phyloP scores from a whole-genome alignment of 2,797 vertebrate species.

The Coranthus polyacanthus region DNA sequence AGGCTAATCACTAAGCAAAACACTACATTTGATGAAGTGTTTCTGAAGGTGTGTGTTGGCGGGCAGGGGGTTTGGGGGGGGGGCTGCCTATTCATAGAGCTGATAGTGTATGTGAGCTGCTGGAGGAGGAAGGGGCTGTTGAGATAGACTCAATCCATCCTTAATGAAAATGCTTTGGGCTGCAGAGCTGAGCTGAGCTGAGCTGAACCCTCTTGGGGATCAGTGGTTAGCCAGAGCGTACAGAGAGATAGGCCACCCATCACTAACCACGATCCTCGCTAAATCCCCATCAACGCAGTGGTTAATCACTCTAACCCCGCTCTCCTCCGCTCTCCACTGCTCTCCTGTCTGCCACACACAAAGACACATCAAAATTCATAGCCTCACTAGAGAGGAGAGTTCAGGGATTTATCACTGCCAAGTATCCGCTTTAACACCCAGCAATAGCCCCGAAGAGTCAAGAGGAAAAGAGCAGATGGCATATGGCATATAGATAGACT shows the following conservation, averaged over 20 bases:
- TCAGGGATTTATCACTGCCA: constrained; percentile 76
- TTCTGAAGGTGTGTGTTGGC: constrained; percentile 93
- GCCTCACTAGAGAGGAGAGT: constrained; percentile 75
- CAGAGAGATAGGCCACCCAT: constrained; percentile 88
- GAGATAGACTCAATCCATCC: constrained; percentile 96
- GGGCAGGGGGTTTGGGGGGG: too few relatives aligned
- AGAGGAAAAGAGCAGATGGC: constrained; percentile 56
- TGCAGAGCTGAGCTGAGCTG: constrained; percentile 92
- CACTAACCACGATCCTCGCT: constrained; percentile 83
- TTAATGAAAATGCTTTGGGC: constrained; percentile 99
- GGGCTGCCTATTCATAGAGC: too few relatives aligned
- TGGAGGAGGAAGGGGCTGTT: constrained; percentile 67
- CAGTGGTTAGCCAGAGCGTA: constrained; percentile 82
- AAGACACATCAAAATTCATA: constrained; percentile 90
- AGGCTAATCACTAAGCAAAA: constrained; percentile 99
- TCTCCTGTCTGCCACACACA: constrained; percentile 81
- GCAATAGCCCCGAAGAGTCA: constrained; percentile 56
- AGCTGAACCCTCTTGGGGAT: constrained; percentile 90
- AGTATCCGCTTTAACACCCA: constrained; percentile 74
- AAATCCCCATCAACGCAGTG: constrained; percentile 88
- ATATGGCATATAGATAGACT: constrained; percentile 24
- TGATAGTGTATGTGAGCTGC: too few relatives aligned
- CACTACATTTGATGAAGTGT: constrained; percentile 99
- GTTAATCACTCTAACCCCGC: constrained; percentile 87
- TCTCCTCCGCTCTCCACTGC: constrained; percentile 65